A percentile compares a stretch with the other conserved stretches of the same genome.
Evolutionary conservation across 2,113 vertebrate species (phyloP).

Genomic region (Tragelaphus imberbis): DNA sequence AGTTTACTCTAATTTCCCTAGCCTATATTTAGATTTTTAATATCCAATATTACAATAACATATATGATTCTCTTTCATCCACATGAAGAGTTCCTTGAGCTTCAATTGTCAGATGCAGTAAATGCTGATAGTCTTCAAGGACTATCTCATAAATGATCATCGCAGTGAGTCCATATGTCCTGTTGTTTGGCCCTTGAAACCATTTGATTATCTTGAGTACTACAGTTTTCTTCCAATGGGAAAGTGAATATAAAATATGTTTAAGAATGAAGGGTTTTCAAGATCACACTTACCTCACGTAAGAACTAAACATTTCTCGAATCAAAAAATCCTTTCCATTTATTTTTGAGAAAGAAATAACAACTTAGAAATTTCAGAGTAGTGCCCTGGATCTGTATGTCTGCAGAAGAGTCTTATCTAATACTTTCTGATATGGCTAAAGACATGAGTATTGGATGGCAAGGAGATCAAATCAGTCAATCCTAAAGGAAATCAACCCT

Average conservation of each 20-base stretch:
- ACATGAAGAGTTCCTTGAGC: slow-evolving; percentile 8
- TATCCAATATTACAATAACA: slow-evolving; percentile 38
- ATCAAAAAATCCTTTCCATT: not conserved
- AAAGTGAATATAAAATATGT: not conserved
- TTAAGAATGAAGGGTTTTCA: slow-evolving; percentile 3
- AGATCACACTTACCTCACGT: not conserved
- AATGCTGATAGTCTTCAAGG: not conserved
- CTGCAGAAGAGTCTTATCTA: not conserved
- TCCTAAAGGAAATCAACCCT: not conserved
- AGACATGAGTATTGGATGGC: not conserved
- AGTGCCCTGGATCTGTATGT: not conserved
- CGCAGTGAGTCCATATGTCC: not conserved
- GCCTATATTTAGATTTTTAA: slow-evolving; percentile 55
- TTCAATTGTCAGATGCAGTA: not conserved
- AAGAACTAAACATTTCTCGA: not conserved
- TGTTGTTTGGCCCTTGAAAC: not conserved
- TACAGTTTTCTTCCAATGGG: not conserved
- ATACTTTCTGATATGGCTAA: not conserved
- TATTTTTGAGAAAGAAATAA: slow-evolving; percentile 1
- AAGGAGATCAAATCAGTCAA: not conserved
- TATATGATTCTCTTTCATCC: slow-evolving; percentile 16
- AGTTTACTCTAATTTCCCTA: slow-evolving; percentile 63
- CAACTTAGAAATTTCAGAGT: not conserved
- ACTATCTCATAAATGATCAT: not conserved
- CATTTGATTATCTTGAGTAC: not conserved